These are phyloP conservation scores for Andrena chrysosceles DNA, from an alignment of 2,888 invertebrate genomes.

Conservation along the genomic window DNA sequence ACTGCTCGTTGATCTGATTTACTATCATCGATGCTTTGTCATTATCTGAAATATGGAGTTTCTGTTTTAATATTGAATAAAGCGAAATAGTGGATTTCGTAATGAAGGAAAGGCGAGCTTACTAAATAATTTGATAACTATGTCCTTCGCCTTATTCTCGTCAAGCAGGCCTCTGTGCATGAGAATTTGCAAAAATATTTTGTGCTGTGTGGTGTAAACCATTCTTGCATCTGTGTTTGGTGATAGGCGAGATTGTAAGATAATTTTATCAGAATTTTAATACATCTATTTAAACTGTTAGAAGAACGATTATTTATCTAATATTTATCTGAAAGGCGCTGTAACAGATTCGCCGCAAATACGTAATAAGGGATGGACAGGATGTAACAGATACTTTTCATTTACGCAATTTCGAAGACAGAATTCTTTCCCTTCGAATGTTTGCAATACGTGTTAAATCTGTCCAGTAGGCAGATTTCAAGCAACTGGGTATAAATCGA, in stretches of 20 bases:
- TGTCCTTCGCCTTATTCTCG: conserved; percentile 54
- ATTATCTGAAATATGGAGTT: conserved; percentile 66
- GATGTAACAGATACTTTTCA: background rate
- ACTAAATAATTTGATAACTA: conserved; percentile 74
- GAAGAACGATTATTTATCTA: background rate
- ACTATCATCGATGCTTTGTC: conserved; percentile 53
- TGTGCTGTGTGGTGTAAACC: conserved; percentile 63
- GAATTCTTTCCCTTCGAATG: background rate
- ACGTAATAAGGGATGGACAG: background rate
- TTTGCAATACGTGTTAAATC: background rate
- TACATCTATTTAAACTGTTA: background rate
- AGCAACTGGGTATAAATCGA: background rate
- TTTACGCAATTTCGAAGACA: conserved; percentile 1
- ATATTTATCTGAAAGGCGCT: no score
- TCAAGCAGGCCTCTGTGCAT: conserved; percentile 73
- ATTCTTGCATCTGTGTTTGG: conserved; percentile 30
- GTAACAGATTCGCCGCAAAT: background rate
- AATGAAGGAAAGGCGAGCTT: conserved; percentile 32
- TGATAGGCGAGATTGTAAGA: background rate
- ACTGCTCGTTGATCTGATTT: conserved; percentile 74
- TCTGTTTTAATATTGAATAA: no score
- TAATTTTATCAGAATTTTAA: background rate
- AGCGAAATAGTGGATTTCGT: background rate
- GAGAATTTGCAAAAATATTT: conserved; percentile 76
- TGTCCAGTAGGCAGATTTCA: background rate